A percentile compares a stretch with the other conserved stretches of the same genome.
Conservation (phyloP, 2,888 invertebrate genomes). For the Hermodice carunculata region DNA sequence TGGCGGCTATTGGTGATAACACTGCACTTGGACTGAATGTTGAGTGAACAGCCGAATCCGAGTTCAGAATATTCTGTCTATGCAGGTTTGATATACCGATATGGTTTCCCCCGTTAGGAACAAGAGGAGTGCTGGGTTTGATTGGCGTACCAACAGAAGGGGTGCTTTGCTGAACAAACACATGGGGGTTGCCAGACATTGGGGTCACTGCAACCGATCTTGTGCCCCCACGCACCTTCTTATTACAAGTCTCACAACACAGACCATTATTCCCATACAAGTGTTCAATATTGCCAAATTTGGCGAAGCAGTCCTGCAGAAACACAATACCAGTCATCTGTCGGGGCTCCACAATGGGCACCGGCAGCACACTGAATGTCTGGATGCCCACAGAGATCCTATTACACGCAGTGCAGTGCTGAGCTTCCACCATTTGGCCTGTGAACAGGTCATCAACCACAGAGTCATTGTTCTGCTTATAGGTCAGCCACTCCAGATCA, state of each 20-base stretch:
- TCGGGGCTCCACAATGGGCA: constrained; percentile 57
- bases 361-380: constrained; percentile 64
- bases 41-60: constrained; percentile 20
- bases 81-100: background rate
- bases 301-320: constrained; percentile 63
- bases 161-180: background rate
- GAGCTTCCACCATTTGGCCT: constrained; percentile 64
- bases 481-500: constrained; percentile 66
- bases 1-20: constrained; percentile 53
- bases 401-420: constrained; percentile 56
- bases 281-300: constrained; percentile 61
- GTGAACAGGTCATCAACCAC: constrained; percentile 62
- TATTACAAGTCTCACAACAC: constrained; percentile 40
- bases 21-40: constrained; percentile 13
- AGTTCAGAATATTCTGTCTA: background rate
- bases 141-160: background rate
- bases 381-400: constrained; percentile 62
- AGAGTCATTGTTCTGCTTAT: constrained; percentile 62
- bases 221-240: background rate
- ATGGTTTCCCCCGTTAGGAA: background rate
- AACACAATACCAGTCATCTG: constrained; percentile 53
- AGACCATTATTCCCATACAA: constrained; percentile 51
- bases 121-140: background rate
- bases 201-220: background rate
- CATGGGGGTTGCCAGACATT: background rate